Evolutionary conservation across 2,113 vertebrate species (phyloP).

Genomic region (Platichthys flesus): DNA sequence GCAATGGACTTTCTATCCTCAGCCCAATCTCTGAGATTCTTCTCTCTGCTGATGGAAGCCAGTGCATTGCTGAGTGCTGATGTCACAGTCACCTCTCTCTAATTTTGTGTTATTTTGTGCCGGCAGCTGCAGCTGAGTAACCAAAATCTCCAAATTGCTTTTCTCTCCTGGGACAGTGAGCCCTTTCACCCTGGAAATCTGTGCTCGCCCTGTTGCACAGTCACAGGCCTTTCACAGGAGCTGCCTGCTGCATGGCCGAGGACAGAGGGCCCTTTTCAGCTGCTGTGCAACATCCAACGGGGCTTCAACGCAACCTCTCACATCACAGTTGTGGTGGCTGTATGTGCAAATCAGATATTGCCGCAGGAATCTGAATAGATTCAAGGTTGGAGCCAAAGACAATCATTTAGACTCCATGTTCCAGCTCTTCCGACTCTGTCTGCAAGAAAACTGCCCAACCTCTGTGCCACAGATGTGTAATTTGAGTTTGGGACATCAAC

Average conservation of each 20-base stretch:
- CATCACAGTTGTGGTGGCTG: neutral
- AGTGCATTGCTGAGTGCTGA: slow-evolving; percentile 89
- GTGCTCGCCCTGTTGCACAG: slow-evolving; percentile 13
- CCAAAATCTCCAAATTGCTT: slow-evolving; percentile 79
- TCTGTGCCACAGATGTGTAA: neutral
- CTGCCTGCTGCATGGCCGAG: slow-evolving; percentile 7
- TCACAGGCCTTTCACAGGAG: slow-evolving; percentile 18
- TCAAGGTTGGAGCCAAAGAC: slow-evolving; percentile 12
- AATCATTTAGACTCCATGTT: neutral
- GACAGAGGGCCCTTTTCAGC: slow-evolving; percentile 7
- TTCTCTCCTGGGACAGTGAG: slow-evolving; percentile 34
- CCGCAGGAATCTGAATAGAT: slow-evolving; percentile 12
- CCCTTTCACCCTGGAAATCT: slow-evolving; percentile 53
- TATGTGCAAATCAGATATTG: slow-evolving; percentile 5
- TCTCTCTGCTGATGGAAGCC: slow-evolving; percentile 88
- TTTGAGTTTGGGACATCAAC: neutral
- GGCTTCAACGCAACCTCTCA: neutral
- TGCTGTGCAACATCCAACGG: neutral
- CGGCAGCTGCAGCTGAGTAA: slow-evolving; percentile 90
- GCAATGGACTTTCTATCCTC: slow-evolving; percentile 89
- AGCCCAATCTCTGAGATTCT: slow-evolving; percentile 89
- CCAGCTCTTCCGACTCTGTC: neutral
- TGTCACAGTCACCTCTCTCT: slow-evolving; percentile 89
- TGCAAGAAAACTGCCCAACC: neutral
- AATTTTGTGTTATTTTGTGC: slow-evolving; percentile 64